Percentiles rank a stretch among this genome's conserved stretches.
phyloP scores from a whole-genome alignment of 1,140 invertebrate species.

The Gonatopus flavifemur region DNA sequence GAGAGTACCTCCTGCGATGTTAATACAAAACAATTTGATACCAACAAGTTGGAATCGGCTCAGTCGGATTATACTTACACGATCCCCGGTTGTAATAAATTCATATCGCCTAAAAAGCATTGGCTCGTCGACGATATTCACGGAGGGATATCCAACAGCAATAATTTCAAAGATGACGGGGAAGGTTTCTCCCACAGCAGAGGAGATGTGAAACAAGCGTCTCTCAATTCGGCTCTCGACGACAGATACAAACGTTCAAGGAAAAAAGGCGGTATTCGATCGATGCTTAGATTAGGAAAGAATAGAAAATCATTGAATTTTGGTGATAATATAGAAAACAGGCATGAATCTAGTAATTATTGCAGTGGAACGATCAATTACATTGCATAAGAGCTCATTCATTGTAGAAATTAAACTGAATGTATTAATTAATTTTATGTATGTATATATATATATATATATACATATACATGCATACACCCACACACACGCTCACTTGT shows the following conservation, averaged over 20 bases:
- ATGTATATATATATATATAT: slow-evolving; percentile 23
- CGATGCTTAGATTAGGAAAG: slow-evolving; percentile 70
- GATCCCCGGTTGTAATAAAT: slow-evolving; percentile 50
- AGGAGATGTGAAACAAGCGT: slow-evolving; percentile 69
- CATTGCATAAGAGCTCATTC: slow-evolving; percentile 48
- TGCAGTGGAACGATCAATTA: slow-evolving; percentile 57
- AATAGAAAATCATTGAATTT: slow-evolving; percentile 57
- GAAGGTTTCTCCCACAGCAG: slow-evolving; percentile 67
- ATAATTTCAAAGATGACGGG: slow-evolving; percentile 57
- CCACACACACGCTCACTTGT: slow-evolving; percentile 19
- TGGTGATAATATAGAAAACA: slow-evolving; percentile 51
- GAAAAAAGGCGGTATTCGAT: slow-evolving; percentile 79
- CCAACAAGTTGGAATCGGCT: slow-evolving; percentile 33
- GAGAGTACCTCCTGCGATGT: slow-evolving; percentile 39
- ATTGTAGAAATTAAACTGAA: slow-evolving; percentile 5
- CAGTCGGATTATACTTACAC: slow-evolving; percentile 50
- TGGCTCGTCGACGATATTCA: slow-evolving; percentile 66
- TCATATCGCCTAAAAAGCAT: slow-evolving; percentile 61
- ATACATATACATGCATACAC: slow-evolving; percentile 23
- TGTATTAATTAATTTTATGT: slow-evolving; percentile 15
- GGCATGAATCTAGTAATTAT: slow-evolving; percentile 54
- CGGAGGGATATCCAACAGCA: slow-evolving; percentile 52
- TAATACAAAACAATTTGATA: slow-evolving; percentile 37
- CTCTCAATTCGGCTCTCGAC: slow-evolving; percentile 66
- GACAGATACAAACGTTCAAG: slow-evolving; percentile 65